These are phyloP conservation scores for Psix sp. DNA, from an alignment of 1,140 invertebrate species.

Conservation along the genomic window DNA sequence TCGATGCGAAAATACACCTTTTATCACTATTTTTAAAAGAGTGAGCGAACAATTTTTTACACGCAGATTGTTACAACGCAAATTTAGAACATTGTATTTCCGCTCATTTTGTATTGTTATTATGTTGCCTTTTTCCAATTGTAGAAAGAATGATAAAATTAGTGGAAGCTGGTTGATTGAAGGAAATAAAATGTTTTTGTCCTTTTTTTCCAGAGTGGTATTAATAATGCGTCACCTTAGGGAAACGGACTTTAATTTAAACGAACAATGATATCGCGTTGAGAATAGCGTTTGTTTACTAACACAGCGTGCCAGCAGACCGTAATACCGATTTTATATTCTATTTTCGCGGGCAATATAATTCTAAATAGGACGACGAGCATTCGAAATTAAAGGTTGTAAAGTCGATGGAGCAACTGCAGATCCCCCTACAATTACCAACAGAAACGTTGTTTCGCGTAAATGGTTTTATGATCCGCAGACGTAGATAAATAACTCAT, in stretches of 20 bases:
- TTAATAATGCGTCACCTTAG: no score
- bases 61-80: no score
- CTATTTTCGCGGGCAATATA: constrained; percentile 40
- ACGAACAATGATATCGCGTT: constrained; percentile 13
- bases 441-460: constrained; percentile 31
- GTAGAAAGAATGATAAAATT: no score
- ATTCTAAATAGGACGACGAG: constrained; percentile 43
- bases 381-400: constrained; percentile 36
- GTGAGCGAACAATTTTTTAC: constrained; percentile 16
- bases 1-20: constrained; percentile 33
- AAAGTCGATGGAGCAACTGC: constrained; percentile 23
- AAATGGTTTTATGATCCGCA: constrained; percentile 39
- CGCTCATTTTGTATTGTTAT: no score
- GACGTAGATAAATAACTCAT: constrained; percentile 29
- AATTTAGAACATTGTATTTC: no score
- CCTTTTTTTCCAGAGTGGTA: no score
- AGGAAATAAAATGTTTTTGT: no score
- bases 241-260: constrained; percentile 22
- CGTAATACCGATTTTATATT: constrained; percentile 37
- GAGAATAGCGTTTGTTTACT: constrained; percentile 51
- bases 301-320: constrained; percentile 22
- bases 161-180: no score
- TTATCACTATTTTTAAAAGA: no score
- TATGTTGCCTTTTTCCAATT: no score
- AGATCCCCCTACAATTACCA: constrained; percentile 33